Percentiles rank a stretch among this genome's conserved stretches.
These are phyloP conservation scores for Epinotia nisella DNA, from an alignment of 2,888 invertebrate species.

Conservation along the genomic window DNA sequence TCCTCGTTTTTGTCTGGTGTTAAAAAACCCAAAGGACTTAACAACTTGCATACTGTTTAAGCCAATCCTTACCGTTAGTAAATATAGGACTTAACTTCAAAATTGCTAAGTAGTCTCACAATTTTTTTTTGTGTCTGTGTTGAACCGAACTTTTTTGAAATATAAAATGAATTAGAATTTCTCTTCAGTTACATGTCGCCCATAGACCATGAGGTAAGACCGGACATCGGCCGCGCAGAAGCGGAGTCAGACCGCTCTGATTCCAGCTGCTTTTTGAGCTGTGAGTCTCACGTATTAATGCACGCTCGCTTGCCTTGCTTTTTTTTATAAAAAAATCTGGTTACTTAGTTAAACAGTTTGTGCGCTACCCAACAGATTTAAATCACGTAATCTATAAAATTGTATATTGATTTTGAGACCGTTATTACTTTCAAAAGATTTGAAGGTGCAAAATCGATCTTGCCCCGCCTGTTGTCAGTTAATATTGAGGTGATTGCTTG, in stretches of 20 bases:
- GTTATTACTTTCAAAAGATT: too few species aligned
- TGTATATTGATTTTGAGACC: too few species aligned
- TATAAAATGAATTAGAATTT: background rate
- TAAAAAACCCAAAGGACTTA: too few species aligned
- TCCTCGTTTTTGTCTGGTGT: too few species aligned
- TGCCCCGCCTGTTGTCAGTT: too few species aligned
- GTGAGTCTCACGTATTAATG: constrained; percentile 65
- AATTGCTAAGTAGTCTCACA: too few species aligned
- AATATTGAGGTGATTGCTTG: too few species aligned
- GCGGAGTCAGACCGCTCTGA: constrained; percentile 76
- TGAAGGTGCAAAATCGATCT: too few species aligned
- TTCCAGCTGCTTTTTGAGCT: constrained; percentile 83
- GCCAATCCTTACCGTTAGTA: too few species aligned
- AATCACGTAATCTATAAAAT: too few species aligned
- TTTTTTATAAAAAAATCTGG: background rate
- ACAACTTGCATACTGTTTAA: too few species aligned
- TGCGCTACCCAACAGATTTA: background rate
- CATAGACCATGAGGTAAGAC: constrained; percentile 80
- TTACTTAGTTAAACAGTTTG: background rate
- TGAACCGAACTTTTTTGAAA: background rate
- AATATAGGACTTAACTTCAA: too few species aligned
- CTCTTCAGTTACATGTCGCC: constrained; percentile 77
- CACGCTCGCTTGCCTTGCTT: constrained; percentile 32
- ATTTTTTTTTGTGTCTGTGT: background rate
- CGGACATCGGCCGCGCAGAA: constrained; percentile 61